Evolutionary conservation across 2,797 vertebrate genomes (phyloP), one percentile per base, ranked within the genome.

Genomic region (Kryptopterus vitreolus): DNA sequence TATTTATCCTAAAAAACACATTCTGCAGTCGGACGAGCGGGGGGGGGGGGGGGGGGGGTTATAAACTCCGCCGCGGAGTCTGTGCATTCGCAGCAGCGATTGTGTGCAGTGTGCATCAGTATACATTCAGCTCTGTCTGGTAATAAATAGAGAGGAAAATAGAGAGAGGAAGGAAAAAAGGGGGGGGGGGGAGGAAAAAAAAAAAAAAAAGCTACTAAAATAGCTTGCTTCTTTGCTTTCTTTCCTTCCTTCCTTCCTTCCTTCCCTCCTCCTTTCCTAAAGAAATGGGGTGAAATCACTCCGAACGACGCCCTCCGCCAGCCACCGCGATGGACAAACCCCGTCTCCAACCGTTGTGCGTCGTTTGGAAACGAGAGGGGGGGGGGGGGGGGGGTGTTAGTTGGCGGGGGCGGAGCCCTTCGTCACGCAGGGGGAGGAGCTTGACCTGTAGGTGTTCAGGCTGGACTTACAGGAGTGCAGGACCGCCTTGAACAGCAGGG

Each of bases 61-160:
- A 96, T 97, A 97, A 98, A 98, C 96, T 88, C 94, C 93, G 95
- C 96, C 94, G 96, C 95, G 95, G 94, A 78, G 90, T 92, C 91
- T 92, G 94, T 95, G 96, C 96, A 96, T 95, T 92, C 83, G 96
- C 95, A 95, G 95, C 96, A 95, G 93, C 95, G 95, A 59, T 3
- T 95, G 95, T 97, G 96, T 96, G 96, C 95, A 90, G 94, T 95
- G 96, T 96, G 96, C 96, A 96, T 97, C 96, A 96, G 96, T 95
- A 98, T 99, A 99, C 97, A 99, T 99, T 99, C 98, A 99, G 96
- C 97, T 99, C 97, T 98, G 98, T 99, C 97, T 94, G 96, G 96
- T 98, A 99, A 99, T 99, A 99, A 99, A 99, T 99, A 99, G 93
- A 96, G 94, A 95, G 91, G 78, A n/a, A n/a, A n/a, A n/a, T n/a